Base-by-base conservation (phyloP, 2,888 invertebrate genomes). In the Hirtodrosophila duncani region DNA sequence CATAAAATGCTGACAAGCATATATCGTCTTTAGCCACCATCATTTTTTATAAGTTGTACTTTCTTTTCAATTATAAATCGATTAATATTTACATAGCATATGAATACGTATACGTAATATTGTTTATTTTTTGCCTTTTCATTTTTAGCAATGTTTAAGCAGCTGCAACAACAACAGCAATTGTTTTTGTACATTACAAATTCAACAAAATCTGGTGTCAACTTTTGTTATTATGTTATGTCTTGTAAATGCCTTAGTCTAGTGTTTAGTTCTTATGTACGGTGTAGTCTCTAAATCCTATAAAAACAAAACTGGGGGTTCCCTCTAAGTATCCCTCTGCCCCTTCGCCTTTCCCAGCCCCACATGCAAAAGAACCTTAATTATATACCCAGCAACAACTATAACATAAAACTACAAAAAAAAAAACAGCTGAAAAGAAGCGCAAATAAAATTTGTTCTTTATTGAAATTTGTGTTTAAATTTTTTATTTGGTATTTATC, bases 191-290 rank as follows among this genome's bases (percentile, higher is more conserved):
- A n/a, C n/a, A n/a, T n/a, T n/a, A n/a, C n/a, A n/a, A n/a, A n/a
- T n/a, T n/a, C n/a, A n/a, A n/a, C n/a, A n/a, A n/a, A n/a, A n/a
- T n/a, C n/a, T n/a, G n/a, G n/a, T n/a, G n/a, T n/a, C n/a, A n/a
- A n/a, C n/a, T 69, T 49, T 57, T 67, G 51, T 51, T 59, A 58
- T 58, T 58, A 58, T 58, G n/a, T 58, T 58, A 58, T 58, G 56
- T 56, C 43, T 58, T 58, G 57, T 58, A 58, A 42, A 55, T 49
- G 42, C 42, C 49, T 52, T 79, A 72, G 59, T 70, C 70, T 72
- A 71, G 75, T 65, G 75, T 77, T 79, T 72, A 71, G 75, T 71
- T 72, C 49, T 64, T 72, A 79, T 74, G n/a, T n/a, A n/a, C n/a
- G n/a, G n/a, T 50, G 67, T 78, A 78, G 75, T 74, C 63, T 60